These are phyloP conservation scores for Dromius quadrimaculatus DNA, from an alignment of 2,888 invertebrate species.

Conservation along the genomic window DNA sequence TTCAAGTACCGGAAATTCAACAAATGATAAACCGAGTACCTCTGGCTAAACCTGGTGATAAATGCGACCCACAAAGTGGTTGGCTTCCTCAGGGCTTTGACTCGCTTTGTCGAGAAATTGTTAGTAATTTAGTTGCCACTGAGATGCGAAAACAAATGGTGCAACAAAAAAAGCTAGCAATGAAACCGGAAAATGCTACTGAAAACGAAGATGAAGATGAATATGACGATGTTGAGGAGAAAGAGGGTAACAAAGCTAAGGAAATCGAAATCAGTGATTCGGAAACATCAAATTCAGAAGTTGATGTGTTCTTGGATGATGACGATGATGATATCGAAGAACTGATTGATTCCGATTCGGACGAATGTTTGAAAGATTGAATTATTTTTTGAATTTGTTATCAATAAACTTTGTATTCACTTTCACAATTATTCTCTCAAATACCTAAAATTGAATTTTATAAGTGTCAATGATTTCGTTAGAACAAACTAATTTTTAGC, in stretches of 20 bases:
- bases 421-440: no score
- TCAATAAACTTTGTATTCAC: no score
- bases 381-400: no score
- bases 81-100: slow-evolving; percentile 82
- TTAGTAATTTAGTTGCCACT: slow-evolving; percentile 75
- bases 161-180: slow-evolving; percentile 63
- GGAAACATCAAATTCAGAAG: slow-evolving; percentile 47
- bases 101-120: slow-evolving; percentile 78
- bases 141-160: slow-evolving; percentile 64
- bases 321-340: slow-evolving; percentile 40
- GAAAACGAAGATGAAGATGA: slow-evolving; percentile 52
- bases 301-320: slow-evolving; percentile 50
- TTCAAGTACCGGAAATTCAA: slow-evolving; percentile 83
- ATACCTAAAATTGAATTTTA: no score
- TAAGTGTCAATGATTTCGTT: no score
- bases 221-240: slow-evolving; percentile 21
- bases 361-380: slow-evolving; percentile 30
- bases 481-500: no score
- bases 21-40: slow-evolving; percentile 78
- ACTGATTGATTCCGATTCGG: slow-evolving; percentile 42
- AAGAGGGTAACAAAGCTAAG: slow-evolving; percentile 42
- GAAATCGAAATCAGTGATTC: slow-evolving; percentile 54
- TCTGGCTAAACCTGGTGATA: slow-evolving; percentile 70
- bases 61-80: slow-evolving; percentile 79
- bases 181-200: slow-evolving; percentile 52